Conservation (phyloP, 1,140 invertebrate genomes). For the Drosophila orosa region DNA sequence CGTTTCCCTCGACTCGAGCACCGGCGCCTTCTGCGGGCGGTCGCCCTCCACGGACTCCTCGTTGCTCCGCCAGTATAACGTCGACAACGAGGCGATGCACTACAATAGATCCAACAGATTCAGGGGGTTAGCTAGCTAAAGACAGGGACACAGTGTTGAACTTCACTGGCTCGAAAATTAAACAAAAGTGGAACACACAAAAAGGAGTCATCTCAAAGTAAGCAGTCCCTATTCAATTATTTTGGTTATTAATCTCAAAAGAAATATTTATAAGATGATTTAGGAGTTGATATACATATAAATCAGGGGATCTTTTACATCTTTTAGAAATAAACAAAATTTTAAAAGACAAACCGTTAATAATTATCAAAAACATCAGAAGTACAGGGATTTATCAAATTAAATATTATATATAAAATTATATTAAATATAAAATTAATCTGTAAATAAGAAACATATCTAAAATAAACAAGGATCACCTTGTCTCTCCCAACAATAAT, state of each 20-base stretch:
- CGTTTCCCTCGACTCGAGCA: constrained; percentile 87
- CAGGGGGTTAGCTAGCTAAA: constrained; percentile 8
- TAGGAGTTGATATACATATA: too few relatives aligned
- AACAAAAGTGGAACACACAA: not conserved
- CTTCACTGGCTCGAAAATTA: not conserved
- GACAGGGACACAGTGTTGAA: constrained; percentile 6
- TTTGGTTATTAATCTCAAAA: too few relatives aligned
- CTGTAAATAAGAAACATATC: too few relatives aligned
- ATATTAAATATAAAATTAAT: too few relatives aligned
- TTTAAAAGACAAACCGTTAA: too few relatives aligned
- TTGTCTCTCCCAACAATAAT: not conserved
- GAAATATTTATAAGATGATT: too few relatives aligned
- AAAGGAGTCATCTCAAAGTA: too few relatives aligned
- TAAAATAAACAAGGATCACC: not conserved
- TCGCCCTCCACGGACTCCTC: constrained; percentile 90
- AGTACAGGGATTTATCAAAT: not conserved
- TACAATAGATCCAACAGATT: constrained; percentile 64
- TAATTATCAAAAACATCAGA: not conserved
- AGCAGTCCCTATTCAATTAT: too few relatives aligned
- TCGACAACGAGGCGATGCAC: constrained; percentile 89
- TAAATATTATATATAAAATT: too few relatives aligned
- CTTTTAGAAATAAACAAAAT: too few relatives aligned
- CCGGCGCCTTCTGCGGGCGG: constrained; percentile 87
- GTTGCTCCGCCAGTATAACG: constrained; percentile 90
- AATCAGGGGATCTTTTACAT: too few relatives aligned